Conservation (phyloP, 2,888 invertebrate species). For the Augiades crinisus region DNA sequence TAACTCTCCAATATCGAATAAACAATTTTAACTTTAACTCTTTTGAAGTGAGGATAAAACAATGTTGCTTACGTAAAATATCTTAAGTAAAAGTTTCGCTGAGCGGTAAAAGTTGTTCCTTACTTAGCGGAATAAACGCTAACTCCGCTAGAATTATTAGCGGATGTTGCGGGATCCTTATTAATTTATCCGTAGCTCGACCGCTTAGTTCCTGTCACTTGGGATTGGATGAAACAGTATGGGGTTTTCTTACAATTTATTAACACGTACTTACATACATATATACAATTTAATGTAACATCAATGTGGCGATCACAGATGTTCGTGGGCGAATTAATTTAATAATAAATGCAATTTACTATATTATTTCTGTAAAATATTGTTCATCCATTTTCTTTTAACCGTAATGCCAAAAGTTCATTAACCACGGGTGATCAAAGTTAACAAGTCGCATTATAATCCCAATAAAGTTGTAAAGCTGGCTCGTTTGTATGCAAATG, state of each 20-base stretch:
- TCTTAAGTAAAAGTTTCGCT: background rate
- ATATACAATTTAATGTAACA: too few species aligned
- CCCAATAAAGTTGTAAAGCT: background rate
- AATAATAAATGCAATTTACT: too few species aligned
- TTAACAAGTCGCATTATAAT: conserved; percentile 5
- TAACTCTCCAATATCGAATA: too few species aligned
- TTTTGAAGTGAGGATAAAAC: too few species aligned
- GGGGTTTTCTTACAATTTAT: background rate
- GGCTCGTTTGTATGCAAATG: conserved; percentile 17
- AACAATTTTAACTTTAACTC: too few species aligned
- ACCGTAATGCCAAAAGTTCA: background rate
- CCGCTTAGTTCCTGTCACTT: background rate
- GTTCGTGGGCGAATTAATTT: too few species aligned
- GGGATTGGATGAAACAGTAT: background rate
- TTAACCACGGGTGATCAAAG: conserved; percentile 1
- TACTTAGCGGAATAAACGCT: background rate
- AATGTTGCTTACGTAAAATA: background rate
- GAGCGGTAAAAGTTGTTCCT: background rate
- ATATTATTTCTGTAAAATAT: too few species aligned
- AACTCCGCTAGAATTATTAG: conserved; percentile 2
- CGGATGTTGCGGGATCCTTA: background rate
- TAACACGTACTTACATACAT: background rate
- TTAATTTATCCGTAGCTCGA: background rate
- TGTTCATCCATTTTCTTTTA: too few species aligned
- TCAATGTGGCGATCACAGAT: too few species aligned